Evolutionary conservation across 1,140 invertebrate genomes (phyloP).

Genomic region (Drosophila pseudoobscura): DNA sequence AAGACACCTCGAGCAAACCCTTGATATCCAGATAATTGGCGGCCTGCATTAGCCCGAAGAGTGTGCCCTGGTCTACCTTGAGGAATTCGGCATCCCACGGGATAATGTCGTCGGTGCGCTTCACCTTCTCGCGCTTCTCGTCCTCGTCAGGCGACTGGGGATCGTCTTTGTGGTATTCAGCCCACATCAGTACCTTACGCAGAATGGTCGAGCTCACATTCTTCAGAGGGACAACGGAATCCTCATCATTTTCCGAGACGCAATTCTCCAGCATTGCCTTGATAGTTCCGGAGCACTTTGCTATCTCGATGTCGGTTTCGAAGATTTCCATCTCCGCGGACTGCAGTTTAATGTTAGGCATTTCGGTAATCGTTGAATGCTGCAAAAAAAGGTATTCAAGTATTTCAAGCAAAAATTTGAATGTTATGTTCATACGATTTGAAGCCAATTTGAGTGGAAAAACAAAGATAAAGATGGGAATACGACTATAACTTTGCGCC

Average conservation of each 20-base stretch:
- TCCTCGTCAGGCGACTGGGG: constrained; percentile 97
- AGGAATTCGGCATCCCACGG: constrained; percentile 99
- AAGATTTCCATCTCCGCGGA: constrained; percentile 98
- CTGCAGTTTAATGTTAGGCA: constrained; percentile 96
- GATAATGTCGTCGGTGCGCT: constrained; percentile 98
- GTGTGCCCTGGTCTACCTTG: constrained; percentile 97
- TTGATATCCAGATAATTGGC: constrained; percentile 99
- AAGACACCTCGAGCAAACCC: constrained; percentile 97
- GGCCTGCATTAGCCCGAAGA: constrained; percentile 97
- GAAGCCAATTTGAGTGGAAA: no score
- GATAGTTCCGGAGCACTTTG: constrained; percentile 98
- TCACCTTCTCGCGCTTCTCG: constrained; percentile 95
- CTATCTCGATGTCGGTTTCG: constrained; percentile 98
- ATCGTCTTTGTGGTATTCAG: constrained; percentile 97
- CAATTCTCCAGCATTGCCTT: constrained; percentile 99
- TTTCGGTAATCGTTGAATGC: constrained; percentile 84
- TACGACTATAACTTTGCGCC: no score
- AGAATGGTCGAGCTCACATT: constrained; percentile 99
- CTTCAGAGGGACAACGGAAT: constrained; percentile 97
- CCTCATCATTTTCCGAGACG: constrained; percentile 97
- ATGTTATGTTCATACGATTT: no score
- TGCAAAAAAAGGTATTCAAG: background rate
- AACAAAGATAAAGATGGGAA: no score
- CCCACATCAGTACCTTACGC: constrained; percentile 98
- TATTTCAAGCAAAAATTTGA: no score